phyloP scores from a whole-genome alignment of 2,888 invertebrate genomes.

The Trichogramma evanescens region DNA sequence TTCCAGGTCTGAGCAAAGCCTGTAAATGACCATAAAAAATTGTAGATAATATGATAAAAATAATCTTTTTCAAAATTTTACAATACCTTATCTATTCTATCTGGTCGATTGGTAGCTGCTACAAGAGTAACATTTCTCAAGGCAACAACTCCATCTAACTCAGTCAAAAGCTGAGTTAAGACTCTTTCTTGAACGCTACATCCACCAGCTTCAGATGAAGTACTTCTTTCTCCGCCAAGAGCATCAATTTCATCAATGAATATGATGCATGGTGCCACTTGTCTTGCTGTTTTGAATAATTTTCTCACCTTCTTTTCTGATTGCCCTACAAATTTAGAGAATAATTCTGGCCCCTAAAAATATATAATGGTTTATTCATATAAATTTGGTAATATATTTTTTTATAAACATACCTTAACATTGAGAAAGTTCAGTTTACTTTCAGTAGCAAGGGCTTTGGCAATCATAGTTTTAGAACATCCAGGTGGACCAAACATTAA shows the following conservation, averaged over 20 bases:
- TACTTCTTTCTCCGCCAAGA: slow-evolving; percentile 71
- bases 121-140: slow-evolving; percentile 81
- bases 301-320: slow-evolving; percentile 90
- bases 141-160: slow-evolving; percentile 88
- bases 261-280: slow-evolving; percentile 88
- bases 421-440: slow-evolving; percentile 92
- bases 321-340: slow-evolving; percentile 98
- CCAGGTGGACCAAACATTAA: slow-evolving; percentile 96
- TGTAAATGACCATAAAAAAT: slow-evolving; percentile 28
- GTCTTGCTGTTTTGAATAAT: slow-evolving; percentile 82
- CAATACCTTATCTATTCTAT: slow-evolving; percentile 76
- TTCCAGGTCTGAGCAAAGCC: slow-evolving; percentile 84
- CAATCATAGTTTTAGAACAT: slow-evolving; percentile 97
- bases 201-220: slow-evolving; percentile 47
- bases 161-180: slow-evolving; percentile 84
- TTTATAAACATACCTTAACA: slow-evolving; percentile 60
- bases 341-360: slow-evolving; percentile 79
- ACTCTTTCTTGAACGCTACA: slow-evolving; percentile 85
- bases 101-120: slow-evolving; percentile 95
- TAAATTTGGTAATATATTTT: neutral
- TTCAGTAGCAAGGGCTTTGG: slow-evolving; percentile 93
- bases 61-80: neutral
- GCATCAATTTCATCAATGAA: slow-evolving; percentile 99
- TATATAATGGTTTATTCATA: neutral
- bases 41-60: neutral